Percentiles rank a stretch among this genome's conserved stretches.
Conservation (phyloP, 2,797 vertebrate species). For the Schizothorax lantsangensis region DNA sequence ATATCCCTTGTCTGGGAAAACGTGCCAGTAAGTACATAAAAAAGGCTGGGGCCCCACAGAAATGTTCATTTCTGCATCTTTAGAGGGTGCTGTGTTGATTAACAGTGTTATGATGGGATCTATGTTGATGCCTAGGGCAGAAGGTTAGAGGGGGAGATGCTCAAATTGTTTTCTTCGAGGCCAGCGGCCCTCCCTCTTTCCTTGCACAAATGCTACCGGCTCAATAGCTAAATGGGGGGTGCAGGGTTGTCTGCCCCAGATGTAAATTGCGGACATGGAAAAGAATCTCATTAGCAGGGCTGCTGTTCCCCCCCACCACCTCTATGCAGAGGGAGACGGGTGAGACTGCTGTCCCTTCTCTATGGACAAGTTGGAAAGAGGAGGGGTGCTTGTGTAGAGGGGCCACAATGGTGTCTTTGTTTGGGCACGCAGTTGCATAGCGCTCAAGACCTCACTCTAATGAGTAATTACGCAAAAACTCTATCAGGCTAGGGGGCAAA, state of each 20-base stretch:
- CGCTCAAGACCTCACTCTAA: conserved; percentile 74
- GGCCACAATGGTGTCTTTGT: conserved; percentile 88
- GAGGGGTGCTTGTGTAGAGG: conserved; percentile 51
- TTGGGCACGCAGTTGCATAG: conserved; percentile 77
- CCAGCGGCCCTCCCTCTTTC: conserved; percentile 66
- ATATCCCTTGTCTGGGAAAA: conserved; percentile 55
- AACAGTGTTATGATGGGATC: conserved; percentile 79
- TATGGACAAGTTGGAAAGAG: conserved; percentile 74
- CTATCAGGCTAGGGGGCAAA: conserved; percentile 59
- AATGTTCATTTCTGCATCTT: conserved; percentile 72
- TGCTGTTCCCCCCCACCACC: conserved; percentile 74
- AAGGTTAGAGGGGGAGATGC: conserved; percentile 71
- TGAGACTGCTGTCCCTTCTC: conserved; percentile 80
- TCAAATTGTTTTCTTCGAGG: conserved; percentile 83
- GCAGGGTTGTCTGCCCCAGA: conserved; percentile 86
- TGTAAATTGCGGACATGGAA: conserved; percentile 89
- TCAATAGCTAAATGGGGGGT: conserved; percentile 85
- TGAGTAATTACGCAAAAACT: conserved; percentile 74
- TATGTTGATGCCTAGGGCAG: conserved; percentile 64
- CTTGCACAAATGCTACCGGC: conserved; percentile 78
- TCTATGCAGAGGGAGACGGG: conserved; percentile 62
- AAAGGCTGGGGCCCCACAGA: conserved; percentile 71
- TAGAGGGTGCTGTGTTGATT: conserved; percentile 77
- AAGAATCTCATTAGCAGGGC: conserved; percentile 88
- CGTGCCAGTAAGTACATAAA: conserved; percentile 47